These are phyloP conservation scores for Synanceia verrucosa DNA, from an alignment of 2,797 vertebrate genomes.

Conservation along the genomic window DNA sequence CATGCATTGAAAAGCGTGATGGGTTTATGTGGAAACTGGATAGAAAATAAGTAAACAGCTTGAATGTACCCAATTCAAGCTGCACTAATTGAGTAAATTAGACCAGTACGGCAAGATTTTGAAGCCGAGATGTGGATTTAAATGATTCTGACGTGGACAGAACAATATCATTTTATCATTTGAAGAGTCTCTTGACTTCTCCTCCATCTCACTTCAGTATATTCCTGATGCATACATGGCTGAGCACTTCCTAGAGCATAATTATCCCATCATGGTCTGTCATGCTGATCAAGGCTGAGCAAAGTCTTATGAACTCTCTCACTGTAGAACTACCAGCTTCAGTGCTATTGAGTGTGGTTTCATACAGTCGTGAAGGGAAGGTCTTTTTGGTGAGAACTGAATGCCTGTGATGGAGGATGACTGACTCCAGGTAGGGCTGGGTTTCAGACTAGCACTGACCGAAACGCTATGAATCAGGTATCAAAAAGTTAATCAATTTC, in stretches of 20 bases:
- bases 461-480: no score
- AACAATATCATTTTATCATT: neutral
- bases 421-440: neutral
- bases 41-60: slow-evolving; percentile 23
- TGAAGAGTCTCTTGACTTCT: neutral
- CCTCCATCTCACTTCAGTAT: neutral
- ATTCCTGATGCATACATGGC: neutral
- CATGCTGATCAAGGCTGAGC: slow-evolving; percentile 19
- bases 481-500: no score
- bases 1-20: neutral
- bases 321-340: neutral
- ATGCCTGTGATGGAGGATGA: slow-evolving; percentile 21
- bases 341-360: neutral
- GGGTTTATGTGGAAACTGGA: slow-evolving; percentile 3
- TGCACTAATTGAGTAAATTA: slow-evolving; percentile 25
- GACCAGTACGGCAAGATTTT: neutral
- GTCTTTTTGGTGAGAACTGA: neutral
- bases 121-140: neutral
- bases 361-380: neutral
- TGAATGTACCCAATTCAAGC: neutral
- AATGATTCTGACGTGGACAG: neutral
- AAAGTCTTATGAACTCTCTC: neutral
- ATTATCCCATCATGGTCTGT: slow-evolving; percentile 34
- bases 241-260: slow-evolving; percentile 9
- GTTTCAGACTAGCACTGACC: no score